Evolutionary conservation across 2,113 vertebrate species (phyloP).

Genomic region (Cebus imitator): DNA sequence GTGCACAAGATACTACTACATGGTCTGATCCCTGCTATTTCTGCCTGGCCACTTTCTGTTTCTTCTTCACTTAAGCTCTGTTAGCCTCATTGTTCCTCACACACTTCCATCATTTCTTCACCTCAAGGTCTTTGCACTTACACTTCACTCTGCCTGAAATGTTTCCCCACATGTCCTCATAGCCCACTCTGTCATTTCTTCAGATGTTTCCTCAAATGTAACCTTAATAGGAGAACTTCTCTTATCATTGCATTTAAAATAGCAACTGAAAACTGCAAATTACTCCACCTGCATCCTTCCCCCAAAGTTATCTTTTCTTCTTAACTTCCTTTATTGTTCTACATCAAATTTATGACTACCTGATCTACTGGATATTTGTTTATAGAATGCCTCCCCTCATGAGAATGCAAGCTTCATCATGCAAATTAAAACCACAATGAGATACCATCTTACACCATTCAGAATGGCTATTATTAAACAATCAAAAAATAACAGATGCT

Average conservation of each 20-base stretch:
- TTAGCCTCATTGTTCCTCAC: accelerated
- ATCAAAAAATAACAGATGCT: no score
- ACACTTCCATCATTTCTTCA: not conserved
- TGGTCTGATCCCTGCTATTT: not conserved
- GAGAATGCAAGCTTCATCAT: not conserved
- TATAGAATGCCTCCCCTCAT: not conserved
- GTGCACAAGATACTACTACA: not conserved
- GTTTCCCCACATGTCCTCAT: not conserved
- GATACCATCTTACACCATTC: no score
- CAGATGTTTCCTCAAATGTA: not conserved
- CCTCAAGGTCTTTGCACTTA: not conserved
- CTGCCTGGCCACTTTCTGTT: not conserved
- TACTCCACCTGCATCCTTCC: accelerated
- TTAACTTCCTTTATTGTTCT: not conserved
- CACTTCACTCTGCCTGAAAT: not conserved
- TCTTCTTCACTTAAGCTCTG: no score
- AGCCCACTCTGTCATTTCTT: not conserved
- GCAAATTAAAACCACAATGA: no score
- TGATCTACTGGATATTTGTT: not conserved
- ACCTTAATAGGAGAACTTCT: not conserved
- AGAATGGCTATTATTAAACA: no score
- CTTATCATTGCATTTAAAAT: not conserved
- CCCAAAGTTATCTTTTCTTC: not conserved
- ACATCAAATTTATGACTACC: not conserved
- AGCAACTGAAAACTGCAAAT: not conserved